phyloP scores from a whole-genome alignment of 2,888 invertebrate genomes.

The Calliscelio sp. region DNA sequence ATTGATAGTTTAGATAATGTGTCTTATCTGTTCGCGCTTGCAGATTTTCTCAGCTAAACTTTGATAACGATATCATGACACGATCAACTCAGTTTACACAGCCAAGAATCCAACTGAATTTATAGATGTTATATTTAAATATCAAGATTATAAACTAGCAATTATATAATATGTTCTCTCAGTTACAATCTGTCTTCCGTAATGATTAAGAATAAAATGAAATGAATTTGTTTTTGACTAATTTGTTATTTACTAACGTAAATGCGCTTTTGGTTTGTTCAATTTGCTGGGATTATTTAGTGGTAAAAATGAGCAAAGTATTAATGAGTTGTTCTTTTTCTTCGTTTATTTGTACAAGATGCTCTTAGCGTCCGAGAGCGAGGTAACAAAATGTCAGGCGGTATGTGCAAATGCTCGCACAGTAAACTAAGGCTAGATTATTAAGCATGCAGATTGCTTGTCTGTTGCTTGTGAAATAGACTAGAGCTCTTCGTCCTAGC shows the following conservation, averaged over 20 bases:
- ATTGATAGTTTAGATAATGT: slow-evolving; percentile 51
- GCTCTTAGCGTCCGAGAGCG: slow-evolving; percentile 40
- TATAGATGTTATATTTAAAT: too few species aligned
- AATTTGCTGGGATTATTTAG: slow-evolving; percentile 3
- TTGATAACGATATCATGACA: slow-evolving; percentile 54
- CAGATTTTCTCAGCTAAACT: not conserved
- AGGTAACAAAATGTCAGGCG: slow-evolving; percentile 56
- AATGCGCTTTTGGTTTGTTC: too few species aligned
- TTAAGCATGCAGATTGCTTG: slow-evolving; percentile 81
- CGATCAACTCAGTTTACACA: too few species aligned
- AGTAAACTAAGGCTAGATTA: slow-evolving; percentile 75
- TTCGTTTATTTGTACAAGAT: slow-evolving; percentile 58
- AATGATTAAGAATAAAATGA: too few species aligned
- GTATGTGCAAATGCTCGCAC: slow-evolving; percentile 60
- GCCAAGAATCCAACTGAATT: too few species aligned
- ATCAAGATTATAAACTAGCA: too few species aligned
- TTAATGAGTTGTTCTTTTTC: slow-evolving; percentile 36
- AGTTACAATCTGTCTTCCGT: too few species aligned
- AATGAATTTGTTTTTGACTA: too few species aligned
- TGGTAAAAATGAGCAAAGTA: slow-evolving; percentile 28
- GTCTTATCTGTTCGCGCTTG: slow-evolving; percentile 18
- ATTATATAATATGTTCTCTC: too few species aligned
- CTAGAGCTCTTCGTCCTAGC: slow-evolving; percentile 63
- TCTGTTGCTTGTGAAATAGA: slow-evolving; percentile 77
- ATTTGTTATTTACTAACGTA: too few species aligned